Evolutionary conservation across 2,113 vertebrate genomes (phyloP).

Genomic region (Bufo gargarizans): DNA sequence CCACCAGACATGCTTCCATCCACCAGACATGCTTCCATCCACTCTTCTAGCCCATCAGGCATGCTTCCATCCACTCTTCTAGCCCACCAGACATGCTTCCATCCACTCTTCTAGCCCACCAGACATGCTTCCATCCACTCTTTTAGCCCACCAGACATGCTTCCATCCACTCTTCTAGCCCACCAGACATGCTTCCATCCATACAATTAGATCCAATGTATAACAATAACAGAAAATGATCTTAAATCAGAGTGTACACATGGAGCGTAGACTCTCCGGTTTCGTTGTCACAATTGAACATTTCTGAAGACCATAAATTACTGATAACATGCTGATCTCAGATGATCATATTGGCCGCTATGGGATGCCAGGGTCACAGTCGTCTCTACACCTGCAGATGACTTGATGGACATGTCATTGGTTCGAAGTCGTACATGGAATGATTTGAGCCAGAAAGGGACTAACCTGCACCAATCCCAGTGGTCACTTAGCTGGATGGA

Average conservation of each 20-base stretch:
- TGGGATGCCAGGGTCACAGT: background rate
- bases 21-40: too few relatives aligned
- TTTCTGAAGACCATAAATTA: background rate
- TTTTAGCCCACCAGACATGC: too few relatives aligned
- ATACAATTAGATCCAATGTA: background rate
- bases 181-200: background rate
- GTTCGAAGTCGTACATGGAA: background rate
- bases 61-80: too few relatives aligned
- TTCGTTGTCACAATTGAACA: background rate
- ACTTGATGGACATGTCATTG: background rate
- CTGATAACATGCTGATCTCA: background rate
- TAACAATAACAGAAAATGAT: background rate
- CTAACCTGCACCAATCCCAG: background rate
- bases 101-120: background rate
- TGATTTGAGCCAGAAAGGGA: background rate
- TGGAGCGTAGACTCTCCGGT: background rate
- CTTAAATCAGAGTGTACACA: background rate
- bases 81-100: background rate
- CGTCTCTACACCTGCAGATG: background rate
- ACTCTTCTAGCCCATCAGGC: too few relatives aligned
- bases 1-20: background rate
- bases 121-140: too few relatives aligned
- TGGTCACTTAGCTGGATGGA: background rate
- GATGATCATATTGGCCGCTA: background rate
- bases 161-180: too few relatives aligned